phyloP scores from a whole-genome alignment of 2,113 vertebrate species.

The Chamaetylas fuelleborni region DNA sequence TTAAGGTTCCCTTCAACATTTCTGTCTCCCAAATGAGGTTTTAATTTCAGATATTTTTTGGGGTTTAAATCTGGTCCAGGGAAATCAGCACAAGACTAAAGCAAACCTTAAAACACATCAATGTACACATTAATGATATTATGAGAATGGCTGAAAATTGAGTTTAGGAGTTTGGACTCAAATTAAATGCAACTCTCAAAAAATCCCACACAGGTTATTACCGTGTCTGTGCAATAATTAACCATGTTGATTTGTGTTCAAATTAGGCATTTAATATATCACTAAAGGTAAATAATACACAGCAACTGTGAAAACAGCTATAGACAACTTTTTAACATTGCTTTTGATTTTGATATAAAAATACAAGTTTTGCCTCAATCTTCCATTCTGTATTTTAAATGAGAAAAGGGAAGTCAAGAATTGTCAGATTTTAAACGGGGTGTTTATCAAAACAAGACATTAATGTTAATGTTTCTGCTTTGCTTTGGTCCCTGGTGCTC shows the following conservation, averaged over 20 bases:
- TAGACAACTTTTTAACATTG: neutral
- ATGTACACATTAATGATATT: neutral
- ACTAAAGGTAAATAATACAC: neutral
- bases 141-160: neutral
- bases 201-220: neutral
- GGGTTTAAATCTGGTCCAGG: neutral
- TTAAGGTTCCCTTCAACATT: conserved; percentile 17
- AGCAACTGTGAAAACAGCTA: neutral
- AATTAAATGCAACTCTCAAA: neutral
- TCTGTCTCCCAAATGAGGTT: neutral
- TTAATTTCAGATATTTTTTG: neutral
- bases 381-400: neutral
- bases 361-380: neutral
- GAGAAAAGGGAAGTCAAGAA: neutral
- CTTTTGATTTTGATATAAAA: neutral
- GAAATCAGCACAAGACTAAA: neutral
- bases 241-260: neutral
- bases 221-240: neutral
- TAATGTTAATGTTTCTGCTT: neutral
- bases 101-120: neutral
- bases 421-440: neutral
- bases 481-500: neutral
- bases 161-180: neutral
- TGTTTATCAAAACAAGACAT: neutral
- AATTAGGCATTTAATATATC: neutral